Conservation (phyloP, 2,113 vertebrate species). For the Myiagra hebetior region DNA sequence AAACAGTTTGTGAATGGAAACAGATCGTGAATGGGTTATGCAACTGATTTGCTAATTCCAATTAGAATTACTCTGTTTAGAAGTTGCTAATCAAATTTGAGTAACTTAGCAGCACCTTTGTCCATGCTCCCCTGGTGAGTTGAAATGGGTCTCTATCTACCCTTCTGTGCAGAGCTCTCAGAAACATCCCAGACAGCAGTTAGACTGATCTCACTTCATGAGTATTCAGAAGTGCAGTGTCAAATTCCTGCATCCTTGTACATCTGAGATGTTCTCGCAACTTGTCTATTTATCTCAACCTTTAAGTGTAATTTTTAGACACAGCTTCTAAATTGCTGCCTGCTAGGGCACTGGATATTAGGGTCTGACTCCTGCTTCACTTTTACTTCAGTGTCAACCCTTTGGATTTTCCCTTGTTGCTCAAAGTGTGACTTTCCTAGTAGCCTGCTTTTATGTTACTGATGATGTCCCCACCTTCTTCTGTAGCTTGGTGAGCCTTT, state of each 20-base stretch:
- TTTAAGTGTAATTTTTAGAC: background rate
- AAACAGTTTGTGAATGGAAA: background rate
- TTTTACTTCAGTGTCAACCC: rapidly evolving
- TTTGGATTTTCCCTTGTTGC: background rate
- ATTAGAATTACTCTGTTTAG: background rate
- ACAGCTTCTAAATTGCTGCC: background rate
- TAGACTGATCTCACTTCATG: background rate
- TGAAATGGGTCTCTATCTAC: background rate
- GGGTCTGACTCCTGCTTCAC: background rate
- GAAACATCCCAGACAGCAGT: background rate
- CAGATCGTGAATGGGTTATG: background rate
- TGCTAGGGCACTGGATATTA: background rate
- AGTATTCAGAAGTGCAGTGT: background rate
- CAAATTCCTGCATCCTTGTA: background rate
- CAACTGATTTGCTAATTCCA: background rate
- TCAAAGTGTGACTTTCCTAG: background rate
- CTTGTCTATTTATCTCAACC: background rate
- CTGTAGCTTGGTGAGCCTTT: background rate
- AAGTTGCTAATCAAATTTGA: background rate
- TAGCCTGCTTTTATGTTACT: background rate
- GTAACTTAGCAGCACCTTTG: background rate
- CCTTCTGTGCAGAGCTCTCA: background rate
- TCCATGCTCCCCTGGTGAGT: background rate
- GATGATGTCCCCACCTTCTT: background rate
- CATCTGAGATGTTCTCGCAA: background rate